Conservation (phyloP, 2,797 vertebrate genomes). For the Acrossocheilus fasciatus region DNA sequence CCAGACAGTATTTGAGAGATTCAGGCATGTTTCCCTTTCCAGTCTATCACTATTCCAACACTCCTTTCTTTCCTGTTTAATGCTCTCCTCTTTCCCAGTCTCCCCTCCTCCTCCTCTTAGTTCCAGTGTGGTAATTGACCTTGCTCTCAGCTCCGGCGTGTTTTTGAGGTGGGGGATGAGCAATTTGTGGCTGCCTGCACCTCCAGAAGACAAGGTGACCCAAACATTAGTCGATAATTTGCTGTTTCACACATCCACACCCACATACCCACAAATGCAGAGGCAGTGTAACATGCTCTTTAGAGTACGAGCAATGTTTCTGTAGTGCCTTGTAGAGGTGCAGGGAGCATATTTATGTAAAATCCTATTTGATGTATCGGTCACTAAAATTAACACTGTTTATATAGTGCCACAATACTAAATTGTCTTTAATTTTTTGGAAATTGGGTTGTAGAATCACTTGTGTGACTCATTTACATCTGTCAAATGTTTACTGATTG, state of each 20-base stretch:
- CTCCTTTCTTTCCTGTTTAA: conserved; percentile 20
- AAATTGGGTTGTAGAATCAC: not conserved
- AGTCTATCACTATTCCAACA: conserved; percentile 8
- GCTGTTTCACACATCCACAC: conserved; percentile 3
- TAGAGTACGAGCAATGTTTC: not conserved
- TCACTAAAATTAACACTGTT: not conserved
- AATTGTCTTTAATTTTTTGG: not conserved
- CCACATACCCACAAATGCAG: not conserved
- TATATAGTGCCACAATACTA: not conserved
- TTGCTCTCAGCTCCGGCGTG: conserved; percentile 55
- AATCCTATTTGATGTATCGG: not conserved
- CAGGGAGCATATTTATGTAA: not conserved
- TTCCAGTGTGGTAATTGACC: conserved; percentile 64
- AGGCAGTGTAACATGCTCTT: not conserved
- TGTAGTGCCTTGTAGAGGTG: not conserved
- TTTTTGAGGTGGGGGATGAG: conserved; percentile 58
- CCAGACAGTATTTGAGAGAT: not conserved
- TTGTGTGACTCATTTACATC: not conserved
- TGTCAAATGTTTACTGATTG: not conserved
- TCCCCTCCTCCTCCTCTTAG: conserved; percentile 46
- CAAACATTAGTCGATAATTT: conserved; percentile 54
- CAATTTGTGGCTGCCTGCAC: conserved; percentile 54
- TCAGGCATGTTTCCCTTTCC: not conserved
- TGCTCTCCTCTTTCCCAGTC: conserved; percentile 40
- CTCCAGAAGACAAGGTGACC: conserved; percentile 66